Conservation (phyloP, 2,797 vertebrate species). For the Danionella dracula region DNA sequence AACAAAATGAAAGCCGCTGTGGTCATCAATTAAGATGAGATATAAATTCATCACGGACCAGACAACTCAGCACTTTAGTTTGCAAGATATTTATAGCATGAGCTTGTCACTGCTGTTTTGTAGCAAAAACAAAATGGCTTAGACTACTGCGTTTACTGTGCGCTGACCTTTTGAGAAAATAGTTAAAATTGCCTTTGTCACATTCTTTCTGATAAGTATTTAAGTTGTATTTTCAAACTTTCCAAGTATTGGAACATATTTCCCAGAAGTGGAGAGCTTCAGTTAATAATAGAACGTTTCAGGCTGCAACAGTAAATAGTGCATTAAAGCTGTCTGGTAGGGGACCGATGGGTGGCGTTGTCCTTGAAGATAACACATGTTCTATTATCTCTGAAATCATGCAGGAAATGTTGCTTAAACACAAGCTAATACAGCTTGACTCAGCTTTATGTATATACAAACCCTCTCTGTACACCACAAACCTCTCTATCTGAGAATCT, state of each 20-base stretch:
- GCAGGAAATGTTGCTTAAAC: slow-evolving; percentile 31
- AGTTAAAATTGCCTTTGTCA: not conserved
- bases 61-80: slow-evolving; percentile 4
- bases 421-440: slow-evolving; percentile 33
- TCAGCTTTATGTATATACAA: slow-evolving; percentile 43
- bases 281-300: slow-evolving; percentile 15
- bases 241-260: not conserved
- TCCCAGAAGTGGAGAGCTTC: slow-evolving; percentile 7
- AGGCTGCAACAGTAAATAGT: slow-evolving; percentile 19
- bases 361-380: slow-evolving; percentile 23
- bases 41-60: not conserved
- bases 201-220: not conserved
- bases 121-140: not conserved
- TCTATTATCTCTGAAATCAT: slow-evolving; percentile 27
- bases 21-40: not conserved
- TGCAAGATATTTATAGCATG: slow-evolving; percentile 1
- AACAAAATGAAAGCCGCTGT: not conserved
- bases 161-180: not conserved
- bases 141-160: too few relatives aligned
- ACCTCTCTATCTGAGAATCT: slow-evolving; percentile 28
- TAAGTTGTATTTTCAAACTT: slow-evolving; percentile 5
- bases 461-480: slow-evolving; percentile 29
- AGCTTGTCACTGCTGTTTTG: not conserved
- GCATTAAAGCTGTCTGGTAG: not conserved
- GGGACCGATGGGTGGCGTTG: not conserved